Conservation (phyloP, 2,113 vertebrate species). For the Romanogobio albipinnatus region DNA sequence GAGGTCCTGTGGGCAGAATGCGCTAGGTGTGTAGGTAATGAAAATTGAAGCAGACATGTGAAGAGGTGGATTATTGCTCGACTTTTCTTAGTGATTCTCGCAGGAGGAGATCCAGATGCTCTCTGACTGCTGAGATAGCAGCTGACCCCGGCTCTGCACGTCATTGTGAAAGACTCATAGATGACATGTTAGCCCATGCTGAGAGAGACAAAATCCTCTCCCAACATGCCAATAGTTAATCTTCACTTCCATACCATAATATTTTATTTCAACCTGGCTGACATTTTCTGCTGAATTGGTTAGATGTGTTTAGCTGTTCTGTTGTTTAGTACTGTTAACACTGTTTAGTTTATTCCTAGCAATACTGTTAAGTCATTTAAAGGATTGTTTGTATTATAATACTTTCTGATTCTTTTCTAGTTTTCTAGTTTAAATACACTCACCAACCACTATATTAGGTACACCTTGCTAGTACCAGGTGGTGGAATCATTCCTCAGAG, state of each 20-base stretch:
- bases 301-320: not conserved
- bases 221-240: not conserved
- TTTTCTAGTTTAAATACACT: no score
- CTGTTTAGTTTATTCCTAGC: not conserved
- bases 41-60: constrained; percentile 25
- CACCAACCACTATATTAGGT: no score
- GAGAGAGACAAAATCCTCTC: not conserved
- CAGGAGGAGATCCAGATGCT: constrained; percentile 28
- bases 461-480: no score
- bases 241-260: not conserved
- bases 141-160: not conserved
- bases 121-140: constrained; percentile 20
- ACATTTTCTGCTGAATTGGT: not conserved
- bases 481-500: no score
- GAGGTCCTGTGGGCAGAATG: not conserved
- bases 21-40: not conserved
- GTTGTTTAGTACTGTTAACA: not conserved
- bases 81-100: not conserved
- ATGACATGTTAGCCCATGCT: not conserved
- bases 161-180: not conserved
- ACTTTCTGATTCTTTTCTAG: no score
- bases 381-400: not conserved
- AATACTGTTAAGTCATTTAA: not conserved
- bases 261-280: not conserved
- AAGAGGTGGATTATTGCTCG: constrained; percentile 49